phyloP scores from a whole-genome alignment of 2,113 vertebrate genomes.

The Leucopternis melanops region DNA sequence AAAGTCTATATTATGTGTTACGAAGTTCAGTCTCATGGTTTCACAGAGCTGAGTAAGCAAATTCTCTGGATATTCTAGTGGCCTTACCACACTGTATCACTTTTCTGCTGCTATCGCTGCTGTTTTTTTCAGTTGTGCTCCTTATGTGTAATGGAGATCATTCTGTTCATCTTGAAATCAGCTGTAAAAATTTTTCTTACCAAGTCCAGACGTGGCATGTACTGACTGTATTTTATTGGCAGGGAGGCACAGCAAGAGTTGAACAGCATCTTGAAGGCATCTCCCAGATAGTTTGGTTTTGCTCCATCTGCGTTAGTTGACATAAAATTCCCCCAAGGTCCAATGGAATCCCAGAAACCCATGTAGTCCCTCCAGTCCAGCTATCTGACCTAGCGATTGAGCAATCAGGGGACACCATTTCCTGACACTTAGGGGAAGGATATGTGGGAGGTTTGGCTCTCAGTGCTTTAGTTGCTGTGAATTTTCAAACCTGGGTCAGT shows the following conservation, averaged over 20 bases:
- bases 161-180: background rate
- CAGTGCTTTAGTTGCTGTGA: background rate
- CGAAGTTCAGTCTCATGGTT: background rate
- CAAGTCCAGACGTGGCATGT: background rate
- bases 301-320: background rate
- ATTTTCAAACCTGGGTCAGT: conserved; percentile 46
- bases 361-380: conserved; percentile 11
- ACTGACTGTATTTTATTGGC: background rate
- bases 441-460: conserved; percentile 32
- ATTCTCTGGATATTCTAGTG: conserved; percentile 16
- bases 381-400: conserved; percentile 14
- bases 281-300: background rate
- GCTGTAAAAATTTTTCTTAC: background rate
- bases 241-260: background rate
- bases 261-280: background rate
- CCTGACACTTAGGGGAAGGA: conserved; percentile 10
- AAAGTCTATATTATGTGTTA: conserved; percentile 24
- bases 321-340: background rate
- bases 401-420: conserved; percentile 28
- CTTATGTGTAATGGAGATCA: background rate
- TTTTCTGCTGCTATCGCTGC: background rate
- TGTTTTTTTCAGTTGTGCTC: background rate
- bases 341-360: conserved; percentile 12
- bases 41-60: conserved; percentile 29
- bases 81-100: conserved; percentile 16